Base-by-base conservation (phyloP, 2,797 vertebrate genomes). In the Cygnus olor region DNA sequence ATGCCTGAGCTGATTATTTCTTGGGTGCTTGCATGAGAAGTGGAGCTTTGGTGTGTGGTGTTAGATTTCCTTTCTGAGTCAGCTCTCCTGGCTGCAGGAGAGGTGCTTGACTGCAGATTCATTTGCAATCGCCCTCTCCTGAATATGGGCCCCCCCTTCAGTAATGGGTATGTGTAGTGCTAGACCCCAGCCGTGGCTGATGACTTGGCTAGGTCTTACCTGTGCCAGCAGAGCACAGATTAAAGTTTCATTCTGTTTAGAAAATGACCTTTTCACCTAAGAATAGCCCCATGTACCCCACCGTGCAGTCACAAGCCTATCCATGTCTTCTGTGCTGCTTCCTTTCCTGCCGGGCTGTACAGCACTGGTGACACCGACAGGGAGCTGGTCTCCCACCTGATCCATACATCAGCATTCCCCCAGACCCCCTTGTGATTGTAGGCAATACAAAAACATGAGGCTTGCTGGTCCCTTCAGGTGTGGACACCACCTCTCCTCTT, bases 311-410 rank as follows among this genome's bases (percentile, higher is more conserved):
- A 69, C 25, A 21, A 80, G n/a, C 65, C 44, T 74, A 3, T 69
- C 58, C 65, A 20, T 74, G 40, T 72, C 77, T 51, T 22, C 47
- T 77, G 54, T 88, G 81, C 73, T 87, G 69, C 70, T 86, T 68
- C 68, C 28, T 58, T 54, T 70, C 58, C 54, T 80, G 66, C 76
- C 56, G 12, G 80, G 54, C 82, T 72, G 72, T 11, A 69, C 22
- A 30, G 78, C 5, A 3, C 13, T 74, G 57, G 28, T 73, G 72
- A 38, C 71, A 22, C 60, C 0, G 1, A 66, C 56, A 22, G 61
- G 93, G 95, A 94, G 95, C 95, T 83, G 80, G 89, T 80, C 90
- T 96, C 76, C 57, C 51, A 25, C n/a, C 63, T 34, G 27, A 21
- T 47, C 56, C 34, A 15, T 36, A 9, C 40, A 30, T 76, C 53